Conservation (phyloP, 2,113 vertebrate species). For the Lophura nycthemera region DNA sequence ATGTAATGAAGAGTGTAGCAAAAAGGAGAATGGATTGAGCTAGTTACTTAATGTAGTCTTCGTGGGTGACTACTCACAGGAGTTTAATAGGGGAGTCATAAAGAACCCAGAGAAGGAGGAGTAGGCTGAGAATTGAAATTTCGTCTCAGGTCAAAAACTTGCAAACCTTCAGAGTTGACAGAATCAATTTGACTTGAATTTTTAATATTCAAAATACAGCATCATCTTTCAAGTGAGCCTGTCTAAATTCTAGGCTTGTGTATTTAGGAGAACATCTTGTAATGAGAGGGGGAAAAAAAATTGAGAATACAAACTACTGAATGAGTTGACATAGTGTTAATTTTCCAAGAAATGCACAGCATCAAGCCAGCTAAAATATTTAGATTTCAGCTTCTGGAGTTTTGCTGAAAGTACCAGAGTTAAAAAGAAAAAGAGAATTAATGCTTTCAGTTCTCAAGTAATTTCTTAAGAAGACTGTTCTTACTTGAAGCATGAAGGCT, state of each 20-base stretch:
- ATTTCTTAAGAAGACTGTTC: not conserved
- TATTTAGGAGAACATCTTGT: not conserved
- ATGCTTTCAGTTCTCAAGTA: not conserved
- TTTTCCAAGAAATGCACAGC: constrained; percentile 2
- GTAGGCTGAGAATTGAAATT: not conserved
- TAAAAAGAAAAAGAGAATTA: constrained; percentile 8
- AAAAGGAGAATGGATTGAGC: not conserved
- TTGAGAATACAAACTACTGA: not conserved
- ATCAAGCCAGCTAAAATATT: constrained; percentile 51
- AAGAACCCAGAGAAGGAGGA: not conserved
- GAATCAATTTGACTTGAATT: not conserved
- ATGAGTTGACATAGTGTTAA: not conserved
- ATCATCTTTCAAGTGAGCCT: not conserved
- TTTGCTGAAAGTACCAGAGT: not conserved
- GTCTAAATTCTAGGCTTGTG: not conserved
- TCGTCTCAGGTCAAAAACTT: not conserved
- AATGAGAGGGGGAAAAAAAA: not conserved
- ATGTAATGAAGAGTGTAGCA: not conserved
- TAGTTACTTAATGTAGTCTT: not conserved
- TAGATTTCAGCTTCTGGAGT: constrained; percentile 28
- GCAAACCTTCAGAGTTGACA: not conserved
- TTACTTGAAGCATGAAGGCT: not conserved
- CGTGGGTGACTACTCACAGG: not conserved
- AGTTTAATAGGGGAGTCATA: not conserved
- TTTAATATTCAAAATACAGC: not conserved